Conservation (phyloP, 37 sponge, comb jelly and placozoan species). For the Ephydatia muelleri region DNA sequence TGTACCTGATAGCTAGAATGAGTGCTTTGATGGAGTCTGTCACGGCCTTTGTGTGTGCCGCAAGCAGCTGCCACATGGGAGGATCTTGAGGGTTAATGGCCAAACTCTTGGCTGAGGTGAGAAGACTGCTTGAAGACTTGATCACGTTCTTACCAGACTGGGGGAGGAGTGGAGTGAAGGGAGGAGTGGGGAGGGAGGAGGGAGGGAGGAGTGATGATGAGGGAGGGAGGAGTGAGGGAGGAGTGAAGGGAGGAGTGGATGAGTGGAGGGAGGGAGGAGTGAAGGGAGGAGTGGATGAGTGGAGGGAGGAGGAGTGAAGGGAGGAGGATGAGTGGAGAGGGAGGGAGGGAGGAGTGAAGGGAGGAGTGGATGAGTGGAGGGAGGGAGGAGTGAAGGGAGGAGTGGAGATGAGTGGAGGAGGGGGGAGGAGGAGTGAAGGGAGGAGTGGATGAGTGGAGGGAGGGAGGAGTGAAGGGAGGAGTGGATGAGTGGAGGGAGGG, state of each 20-base stretch:
- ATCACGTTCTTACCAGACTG: slow-evolving; percentile 79
- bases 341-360: too few species aligned
- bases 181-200: slow-evolving; percentile 53
- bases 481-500: too few species aligned
- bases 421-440: too few species aligned
- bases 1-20: slow-evolving; percentile 69
- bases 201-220: too few species aligned
- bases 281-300: slow-evolving; percentile 50
- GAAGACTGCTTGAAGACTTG: slow-evolving; percentile 71
- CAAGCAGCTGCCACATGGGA: slow-evolving; percentile 91
- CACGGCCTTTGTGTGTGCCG: slow-evolving; percentile 85
- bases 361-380: background rate
- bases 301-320: background rate
- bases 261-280: slow-evolving; percentile 34
- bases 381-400: too few species aligned
- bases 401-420: too few species aligned
- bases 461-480: too few species aligned
- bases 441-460: too few species aligned
- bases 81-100: slow-evolving; percentile 89
- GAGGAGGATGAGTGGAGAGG: too few species aligned
- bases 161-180: slow-evolving; percentile 8
- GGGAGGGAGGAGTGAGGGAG: slow-evolving; percentile 70
- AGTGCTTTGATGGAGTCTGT: slow-evolving; percentile 82
- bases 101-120: slow-evolving; percentile 83
- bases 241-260: slow-evolving; percentile 65